Conservation (phyloP, 2,888 invertebrate genomes). For the Sthenelais limicola region DNA sequence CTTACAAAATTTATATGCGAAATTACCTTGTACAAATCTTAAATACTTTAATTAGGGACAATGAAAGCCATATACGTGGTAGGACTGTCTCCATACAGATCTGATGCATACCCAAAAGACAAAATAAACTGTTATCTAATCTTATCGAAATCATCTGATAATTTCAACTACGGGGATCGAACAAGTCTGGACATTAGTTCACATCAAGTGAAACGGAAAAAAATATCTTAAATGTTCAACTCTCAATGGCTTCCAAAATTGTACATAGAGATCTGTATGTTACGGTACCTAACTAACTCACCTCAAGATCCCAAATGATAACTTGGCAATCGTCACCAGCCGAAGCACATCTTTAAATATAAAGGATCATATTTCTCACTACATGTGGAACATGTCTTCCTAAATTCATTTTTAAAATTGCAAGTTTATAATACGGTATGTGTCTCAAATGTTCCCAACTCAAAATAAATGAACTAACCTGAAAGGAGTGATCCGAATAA, state of each 20-base stretch:
- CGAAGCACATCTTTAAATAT: constrained; percentile 60
- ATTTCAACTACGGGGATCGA: no score
- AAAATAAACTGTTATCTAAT: no score
- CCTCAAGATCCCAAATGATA: constrained; percentile 65
- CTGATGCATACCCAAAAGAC: no score
- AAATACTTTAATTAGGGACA: no score
- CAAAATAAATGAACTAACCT: constrained; percentile 53
- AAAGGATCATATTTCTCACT: constrained; percentile 37
- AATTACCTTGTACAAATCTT: background rate
- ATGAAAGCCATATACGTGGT: no score
- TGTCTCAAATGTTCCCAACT: background rate
- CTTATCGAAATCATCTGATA: no score
- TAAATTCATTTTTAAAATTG: background rate
- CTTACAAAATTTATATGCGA: background rate
- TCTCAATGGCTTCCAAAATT: background rate
- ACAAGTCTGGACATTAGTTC: no score
- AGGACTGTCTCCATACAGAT: no score
- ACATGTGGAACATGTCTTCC: background rate
- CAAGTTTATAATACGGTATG: background rate
- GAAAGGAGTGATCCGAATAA: constrained; percentile 60
- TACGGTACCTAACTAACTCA: constrained; percentile 46
- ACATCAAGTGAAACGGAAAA: no score
- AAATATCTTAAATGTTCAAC: background rate
- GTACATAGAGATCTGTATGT: no score
- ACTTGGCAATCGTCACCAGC: constrained; percentile 65